Conservation (phyloP, 2,113 vertebrate species). For the Lonchura striata region DNA sequence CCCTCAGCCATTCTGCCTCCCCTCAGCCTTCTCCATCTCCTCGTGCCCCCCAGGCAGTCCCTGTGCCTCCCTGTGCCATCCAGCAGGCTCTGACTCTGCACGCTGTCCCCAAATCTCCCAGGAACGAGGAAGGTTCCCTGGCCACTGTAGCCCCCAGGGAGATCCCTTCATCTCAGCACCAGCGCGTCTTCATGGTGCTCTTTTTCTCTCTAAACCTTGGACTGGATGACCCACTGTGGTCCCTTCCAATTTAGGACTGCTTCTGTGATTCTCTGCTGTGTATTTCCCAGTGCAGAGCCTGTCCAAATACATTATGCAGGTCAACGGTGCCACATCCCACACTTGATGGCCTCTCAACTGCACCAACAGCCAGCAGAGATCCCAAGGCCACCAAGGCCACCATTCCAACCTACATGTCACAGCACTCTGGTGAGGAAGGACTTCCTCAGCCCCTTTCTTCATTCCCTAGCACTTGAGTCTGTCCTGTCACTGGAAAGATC, state of each 20-base stretch:
- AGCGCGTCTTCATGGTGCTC: fast-evolving
- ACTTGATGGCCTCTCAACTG: background rate
- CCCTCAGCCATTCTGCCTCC: background rate
- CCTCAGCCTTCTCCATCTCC: background rate
- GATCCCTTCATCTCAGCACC: background rate
- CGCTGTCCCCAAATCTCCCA: fast-evolving
- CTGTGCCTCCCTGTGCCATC: background rate
- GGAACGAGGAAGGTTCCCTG: too few species aligned
- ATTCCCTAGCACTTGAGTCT: background rate
- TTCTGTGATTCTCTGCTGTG: background rate
- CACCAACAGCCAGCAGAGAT: background rate
- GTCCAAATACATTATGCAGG: fast-evolving
- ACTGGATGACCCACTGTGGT: too few species aligned
- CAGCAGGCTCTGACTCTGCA: too few species aligned
- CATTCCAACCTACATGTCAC: background rate
- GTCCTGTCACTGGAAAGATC: background rate
- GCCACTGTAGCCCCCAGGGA: too few species aligned
- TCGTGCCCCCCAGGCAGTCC: background rate
- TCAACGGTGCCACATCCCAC: fast-evolving
- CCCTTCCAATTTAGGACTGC: background rate
- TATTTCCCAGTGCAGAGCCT: background rate
- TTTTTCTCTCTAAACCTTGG: background rate
- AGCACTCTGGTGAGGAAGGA: fast-evolving
- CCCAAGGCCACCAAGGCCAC: background rate
- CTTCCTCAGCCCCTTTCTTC: background rate